These are phyloP conservation scores for Ptilorrhoa leucosticta DNA, from an alignment of 2,113 vertebrate genomes.

Conservation along the genomic window DNA sequence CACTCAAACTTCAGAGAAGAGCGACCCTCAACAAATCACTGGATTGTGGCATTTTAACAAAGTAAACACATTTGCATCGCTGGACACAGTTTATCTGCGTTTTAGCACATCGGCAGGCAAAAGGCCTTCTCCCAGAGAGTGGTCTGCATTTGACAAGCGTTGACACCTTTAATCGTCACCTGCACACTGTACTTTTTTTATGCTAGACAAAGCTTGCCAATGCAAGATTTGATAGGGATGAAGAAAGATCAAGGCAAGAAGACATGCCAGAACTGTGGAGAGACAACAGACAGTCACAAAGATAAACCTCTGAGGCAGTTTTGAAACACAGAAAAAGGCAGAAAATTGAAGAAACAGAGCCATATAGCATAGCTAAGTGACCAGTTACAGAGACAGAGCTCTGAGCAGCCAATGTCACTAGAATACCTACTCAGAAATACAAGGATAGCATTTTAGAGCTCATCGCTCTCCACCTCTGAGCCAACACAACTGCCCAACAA, in stretches of 20 bases:
- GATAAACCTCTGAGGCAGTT: neutral
- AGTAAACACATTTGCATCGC: neutral
- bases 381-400: neutral
- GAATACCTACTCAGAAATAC: neutral
- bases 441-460: neutral
- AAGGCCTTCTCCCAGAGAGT: neutral
- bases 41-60: neutral
- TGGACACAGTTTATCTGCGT: neutral
- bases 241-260: slow-evolving; percentile 51
- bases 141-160: neutral
- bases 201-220: neutral
- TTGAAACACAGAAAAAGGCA: neutral
- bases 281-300: neutral
- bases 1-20: neutral
- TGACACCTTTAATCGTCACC: neutral
- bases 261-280: neutral
- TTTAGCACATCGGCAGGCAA: neutral
- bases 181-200: neutral
- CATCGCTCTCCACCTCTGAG: neutral
- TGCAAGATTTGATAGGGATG: neutral
- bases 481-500: neutral
- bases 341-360: neutral
- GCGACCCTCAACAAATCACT: neutral
- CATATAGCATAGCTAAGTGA: neutral
- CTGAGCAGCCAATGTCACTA: neutral